Evolutionary conservation across 2,888 invertebrate species (phyloP).

Genomic region (Branchinecta sandiegonensis): DNA sequence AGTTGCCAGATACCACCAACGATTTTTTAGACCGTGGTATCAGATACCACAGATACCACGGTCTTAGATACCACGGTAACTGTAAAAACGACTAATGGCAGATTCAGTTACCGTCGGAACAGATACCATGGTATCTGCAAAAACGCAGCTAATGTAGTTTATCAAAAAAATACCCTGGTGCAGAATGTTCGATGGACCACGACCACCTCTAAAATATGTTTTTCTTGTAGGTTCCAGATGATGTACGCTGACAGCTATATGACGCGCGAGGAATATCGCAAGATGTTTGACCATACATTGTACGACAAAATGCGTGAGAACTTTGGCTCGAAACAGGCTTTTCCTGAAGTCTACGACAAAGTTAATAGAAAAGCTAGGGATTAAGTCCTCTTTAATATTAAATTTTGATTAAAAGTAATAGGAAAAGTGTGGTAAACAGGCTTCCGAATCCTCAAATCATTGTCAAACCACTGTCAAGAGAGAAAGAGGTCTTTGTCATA

Average conservation of each 20-base stretch:
- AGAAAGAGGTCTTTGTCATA: too few species aligned
- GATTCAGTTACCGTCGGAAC: too few species aligned
- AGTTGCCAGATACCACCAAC: too few species aligned
- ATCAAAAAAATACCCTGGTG: neutral
- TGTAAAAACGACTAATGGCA: too few species aligned
- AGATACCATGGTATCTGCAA: too few species aligned
- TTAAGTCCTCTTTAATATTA: constrained; percentile 28
- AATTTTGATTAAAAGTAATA: neutral
- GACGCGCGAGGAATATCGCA: constrained; percentile 53
- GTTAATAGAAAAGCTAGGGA: constrained; percentile 42
- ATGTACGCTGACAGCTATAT: constrained; percentile 66
- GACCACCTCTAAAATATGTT: neutral
- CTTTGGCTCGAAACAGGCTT: constrained; percentile 50
- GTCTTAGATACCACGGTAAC: too few species aligned
- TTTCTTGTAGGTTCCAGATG: constrained; percentile 53
- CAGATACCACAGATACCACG: too few species aligned
- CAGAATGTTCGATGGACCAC: neutral
- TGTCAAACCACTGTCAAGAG: too few species aligned
- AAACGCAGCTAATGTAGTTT: too few species aligned
- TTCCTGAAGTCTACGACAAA: constrained; percentile 67
- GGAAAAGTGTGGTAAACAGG: too few species aligned
- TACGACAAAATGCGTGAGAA: constrained; percentile 50
- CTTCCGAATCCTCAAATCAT: too few species aligned
- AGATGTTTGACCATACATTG: constrained; percentile 62
- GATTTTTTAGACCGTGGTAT: too few species aligned